Base-by-base conservation (phyloP, 2,888 invertebrate genomes). In the Lasioglossum leucozonium region DNA sequence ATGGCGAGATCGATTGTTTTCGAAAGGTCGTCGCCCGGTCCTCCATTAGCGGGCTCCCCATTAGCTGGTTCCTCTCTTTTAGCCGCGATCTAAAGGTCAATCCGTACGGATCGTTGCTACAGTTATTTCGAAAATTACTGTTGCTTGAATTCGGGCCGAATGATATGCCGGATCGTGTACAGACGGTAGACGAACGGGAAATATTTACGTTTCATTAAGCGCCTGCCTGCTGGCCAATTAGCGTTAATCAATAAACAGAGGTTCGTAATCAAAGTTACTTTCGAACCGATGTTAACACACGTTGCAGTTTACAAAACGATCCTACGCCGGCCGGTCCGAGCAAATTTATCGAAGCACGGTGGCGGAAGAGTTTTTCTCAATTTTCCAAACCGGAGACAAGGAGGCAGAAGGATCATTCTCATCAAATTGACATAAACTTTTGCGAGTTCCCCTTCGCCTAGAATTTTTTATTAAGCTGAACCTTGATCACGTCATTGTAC, bases 1-100 rank as follows among this genome's bases (percentile, higher is more conserved):
- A 83, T 86, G 87, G 85, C 91, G 90, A n/a, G n/a, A 92, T 93
- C 93, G 91, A 93, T 93, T 92, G 92, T 93, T 93, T 93, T 91
- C 90, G 88, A 93, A 93, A 93, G 93, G 92, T 93, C 93, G 90
- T 90, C 89, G 84, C 81, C 91, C 87, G 91, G 91, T 89, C 91
- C 91, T 89, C 90, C 89, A 92, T 92, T 91, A 92, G 87, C 87
- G 86, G 77, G 71, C 88, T 91, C 91, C 91, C 91, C 90, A 92
- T 92, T 91, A 92, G 90, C 90, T 89, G 89, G 73, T 77, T 77
- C 84, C 85, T 90, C 84, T 89, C 90, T 90, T 87, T 90, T 86
- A 87, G 88, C 91, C n/a, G 90, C 86, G 77, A 51, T 40, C 76
- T 58, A 85, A 90, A 90, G 85, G 86, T 87, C 80, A 83, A 72